A percentile compares a stretch with the other conserved stretches of the same genome.
Conservation (phyloP, 1,140 invertebrate species). For the Tetragnatha versicolor region DNA sequence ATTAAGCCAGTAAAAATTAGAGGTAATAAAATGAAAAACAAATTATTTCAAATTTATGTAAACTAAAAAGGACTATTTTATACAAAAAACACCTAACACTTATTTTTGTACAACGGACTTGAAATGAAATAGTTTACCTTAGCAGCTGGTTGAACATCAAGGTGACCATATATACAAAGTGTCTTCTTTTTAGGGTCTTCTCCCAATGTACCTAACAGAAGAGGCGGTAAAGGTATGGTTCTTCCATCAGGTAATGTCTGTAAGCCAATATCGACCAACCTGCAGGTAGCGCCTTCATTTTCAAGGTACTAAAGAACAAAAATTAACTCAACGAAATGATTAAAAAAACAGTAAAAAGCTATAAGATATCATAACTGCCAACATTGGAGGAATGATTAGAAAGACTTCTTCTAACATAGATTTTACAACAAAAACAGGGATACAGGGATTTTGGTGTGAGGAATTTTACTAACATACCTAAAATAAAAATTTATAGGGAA, state of each 20-base stretch:
- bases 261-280: slow-evolving; percentile 81
- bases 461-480: no score
- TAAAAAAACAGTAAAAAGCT: no score
- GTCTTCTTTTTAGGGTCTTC: slow-evolving; percentile 82
- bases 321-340: no score
- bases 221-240: slow-evolving; percentile 82
- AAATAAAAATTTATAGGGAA: no score
- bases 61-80: neutral
- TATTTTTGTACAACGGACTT: neutral
- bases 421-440: no score
- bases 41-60: no score
- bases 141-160: slow-evolving; percentile 95
- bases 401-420: no score
- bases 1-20: no score
- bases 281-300: slow-evolving; percentile 76
- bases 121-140: slow-evolving; percentile 66
- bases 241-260: slow-evolving; percentile 76
- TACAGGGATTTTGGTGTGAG: no score
- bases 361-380: no score
- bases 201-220: slow-evolving; percentile 84
- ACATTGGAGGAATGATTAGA: no score
- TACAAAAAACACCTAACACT: neutral
- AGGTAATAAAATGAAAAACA: no score
- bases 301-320: slow-evolving; percentile 70
- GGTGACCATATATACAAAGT: slow-evolving; percentile 93